Evolutionary conservation across 2,797 vertebrate genomes (phyloP).

Genomic region (Pseudochirops cupreus): DNA sequence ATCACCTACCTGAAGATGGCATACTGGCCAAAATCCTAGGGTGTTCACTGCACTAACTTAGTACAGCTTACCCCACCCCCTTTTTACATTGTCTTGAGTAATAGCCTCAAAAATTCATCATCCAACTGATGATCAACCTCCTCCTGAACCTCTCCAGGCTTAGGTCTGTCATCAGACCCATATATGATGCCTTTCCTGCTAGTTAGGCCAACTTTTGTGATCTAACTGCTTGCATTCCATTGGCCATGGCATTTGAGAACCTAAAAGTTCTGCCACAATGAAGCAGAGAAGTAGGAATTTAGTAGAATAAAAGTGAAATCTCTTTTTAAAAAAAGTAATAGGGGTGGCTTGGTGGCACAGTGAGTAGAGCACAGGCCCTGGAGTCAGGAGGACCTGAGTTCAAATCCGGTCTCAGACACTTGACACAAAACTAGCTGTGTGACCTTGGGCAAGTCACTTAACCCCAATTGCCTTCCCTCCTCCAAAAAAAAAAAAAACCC

Average conservation of each 20-base stretch:
- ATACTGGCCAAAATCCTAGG: background rate
- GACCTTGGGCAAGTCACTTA: no score
- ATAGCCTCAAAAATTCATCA: background rate
- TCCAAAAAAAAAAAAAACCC: no score
- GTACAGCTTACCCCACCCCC: background rate
- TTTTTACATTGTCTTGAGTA: background rate
- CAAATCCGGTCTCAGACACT: no score
- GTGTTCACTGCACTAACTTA: background rate
- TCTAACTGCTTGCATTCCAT: background rate
- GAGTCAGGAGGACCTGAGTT: no score
- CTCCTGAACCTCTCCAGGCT: background rate
- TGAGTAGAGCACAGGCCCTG: no score
- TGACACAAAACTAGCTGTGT: no score
- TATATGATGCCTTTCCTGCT: background rate
- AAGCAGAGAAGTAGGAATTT: constrained; percentile 38
- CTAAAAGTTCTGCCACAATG: background rate
- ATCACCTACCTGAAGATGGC: background rate
- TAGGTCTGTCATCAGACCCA: background rate
- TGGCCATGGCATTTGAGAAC: background rate
- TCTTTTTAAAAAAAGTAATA: background rate
- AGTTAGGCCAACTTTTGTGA: background rate
- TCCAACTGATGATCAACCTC: background rate
- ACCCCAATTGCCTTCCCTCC: no score
- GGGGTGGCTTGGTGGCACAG: no score
- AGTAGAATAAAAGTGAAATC: background rate